Evolutionary conservation across 2,888 invertebrate species (phyloP).

Genomic region (Deroplatys truncata): DNA sequence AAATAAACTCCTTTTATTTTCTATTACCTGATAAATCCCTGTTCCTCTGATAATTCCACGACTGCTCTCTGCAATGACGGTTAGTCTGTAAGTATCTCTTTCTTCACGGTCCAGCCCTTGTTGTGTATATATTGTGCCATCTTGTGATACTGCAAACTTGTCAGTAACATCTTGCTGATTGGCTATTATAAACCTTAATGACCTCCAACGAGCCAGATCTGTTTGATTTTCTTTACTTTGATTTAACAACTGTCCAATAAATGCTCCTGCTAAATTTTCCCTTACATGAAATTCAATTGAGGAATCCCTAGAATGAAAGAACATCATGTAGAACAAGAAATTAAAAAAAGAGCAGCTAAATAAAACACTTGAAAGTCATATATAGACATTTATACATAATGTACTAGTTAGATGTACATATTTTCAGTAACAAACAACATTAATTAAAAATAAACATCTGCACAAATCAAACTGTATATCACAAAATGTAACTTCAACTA

Average conservation of each 20-base stretch:
- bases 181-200: constrained; percentile 70
- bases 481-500: no score
- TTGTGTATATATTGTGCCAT: constrained; percentile 75
- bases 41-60: constrained; percentile 63
- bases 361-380: no score
- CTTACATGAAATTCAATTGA: constrained; percentile 70
- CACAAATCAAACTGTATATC: no score
- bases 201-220: constrained; percentile 41
- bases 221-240: constrained; percentile 35
- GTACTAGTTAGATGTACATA: no score
- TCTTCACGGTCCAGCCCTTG: constrained; percentile 73
- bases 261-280: constrained; percentile 64
- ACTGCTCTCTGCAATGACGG: constrained; percentile 73
- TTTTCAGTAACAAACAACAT: no score
- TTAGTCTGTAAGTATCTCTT: constrained; percentile 67
- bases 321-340: background rate
- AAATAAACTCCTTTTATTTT: background rate
- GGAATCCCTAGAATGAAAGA: constrained; percentile 43
- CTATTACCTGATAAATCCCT: constrained; percentile 65
- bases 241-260: constrained; percentile 25
- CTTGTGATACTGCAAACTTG: constrained; percentile 69
- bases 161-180: constrained; percentile 79
- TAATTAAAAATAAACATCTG: no score
- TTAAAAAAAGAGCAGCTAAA: no score
- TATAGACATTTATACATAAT: no score